A percentile compares a stretch with the other conserved stretches of the same genome.
Conservation (phyloP, 1,140 invertebrate species). For the Camponotus vicinus region DNA sequence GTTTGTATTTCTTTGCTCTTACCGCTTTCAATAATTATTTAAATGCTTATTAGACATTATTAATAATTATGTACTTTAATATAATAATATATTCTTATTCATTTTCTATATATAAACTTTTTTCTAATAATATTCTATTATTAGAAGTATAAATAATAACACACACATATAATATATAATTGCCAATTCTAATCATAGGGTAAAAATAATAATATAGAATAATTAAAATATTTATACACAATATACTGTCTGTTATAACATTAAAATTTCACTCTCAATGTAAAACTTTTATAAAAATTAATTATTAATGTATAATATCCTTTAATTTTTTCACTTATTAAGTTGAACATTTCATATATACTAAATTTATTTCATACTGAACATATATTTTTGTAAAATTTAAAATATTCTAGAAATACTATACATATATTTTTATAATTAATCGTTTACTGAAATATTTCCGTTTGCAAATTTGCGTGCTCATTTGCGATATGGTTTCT, state of each 20-base stretch:
- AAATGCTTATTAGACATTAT: too few species aligned
- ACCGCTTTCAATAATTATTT: background rate
- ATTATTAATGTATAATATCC: background rate
- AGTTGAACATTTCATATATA: too few species aligned
- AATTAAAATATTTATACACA: background rate
- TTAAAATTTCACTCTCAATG: background rate
- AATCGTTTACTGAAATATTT: background rate
- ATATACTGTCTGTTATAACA: background rate
- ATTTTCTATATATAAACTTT: background rate
- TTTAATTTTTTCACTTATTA: background rate
- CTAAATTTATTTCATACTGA: background rate
- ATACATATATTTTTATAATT: background rate
- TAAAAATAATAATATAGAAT: background rate
- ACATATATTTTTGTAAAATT: background rate
- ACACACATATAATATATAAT: too few species aligned
- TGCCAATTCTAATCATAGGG: background rate
- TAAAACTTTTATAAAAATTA: slow-evolving; percentile 1
- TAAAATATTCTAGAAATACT: background rate
- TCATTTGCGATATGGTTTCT: slow-evolving; percentile 43
- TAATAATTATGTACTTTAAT: background rate
- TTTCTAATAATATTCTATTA: background rate
- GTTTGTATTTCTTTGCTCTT: background rate
- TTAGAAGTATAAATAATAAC: background rate
- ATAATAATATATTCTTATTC: background rate
- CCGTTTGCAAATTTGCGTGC: slow-evolving; percentile 58